A percentile compares a stretch with the other conserved stretches of the same genome.
These are phyloP conservation scores for Prionchulus punctatus DNA, from an alignment of 2,888 invertebrate genomes.

Conservation along the genomic window DNA sequence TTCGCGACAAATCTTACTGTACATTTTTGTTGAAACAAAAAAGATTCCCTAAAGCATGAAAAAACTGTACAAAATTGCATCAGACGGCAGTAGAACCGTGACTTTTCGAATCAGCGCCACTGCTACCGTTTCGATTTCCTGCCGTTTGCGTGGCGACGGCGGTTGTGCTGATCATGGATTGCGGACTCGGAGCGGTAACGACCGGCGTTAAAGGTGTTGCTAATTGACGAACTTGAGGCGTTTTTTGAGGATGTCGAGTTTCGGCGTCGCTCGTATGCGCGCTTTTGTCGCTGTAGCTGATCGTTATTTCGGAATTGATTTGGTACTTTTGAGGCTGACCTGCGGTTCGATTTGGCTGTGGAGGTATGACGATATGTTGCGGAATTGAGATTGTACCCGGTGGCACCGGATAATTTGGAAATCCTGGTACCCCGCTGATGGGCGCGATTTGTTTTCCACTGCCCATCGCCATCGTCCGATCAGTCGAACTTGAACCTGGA, in stretches of 20 bases:
- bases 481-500: not conserved
- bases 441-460: conserved; percentile 22
- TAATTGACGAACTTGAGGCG: not conserved
- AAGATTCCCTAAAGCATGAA: too few species aligned
- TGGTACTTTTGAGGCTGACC: conserved; percentile 15
- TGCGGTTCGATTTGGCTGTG: conserved; percentile 8
- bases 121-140: too few species aligned
- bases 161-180: too few species aligned
- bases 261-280: not conserved
- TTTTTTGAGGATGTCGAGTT: not conserved
- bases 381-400: conserved; percentile 19
- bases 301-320: conserved; percentile 30
- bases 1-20: too few species aligned
- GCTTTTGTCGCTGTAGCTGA: conserved; percentile 19
- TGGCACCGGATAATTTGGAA: not conserved
- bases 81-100: too few species aligned
- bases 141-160: too few species aligned
- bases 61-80: too few species aligned
- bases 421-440: too few species aligned
- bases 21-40: too few species aligned
- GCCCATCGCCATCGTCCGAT: conserved; percentile 13
- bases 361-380: conserved; percentile 28
- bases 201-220: too few species aligned
- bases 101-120: too few species aligned
- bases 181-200: too few species aligned